Evolutionary conservation across 1,140 invertebrate species (phyloP).

Genomic region (Drepana arcuata): DNA sequence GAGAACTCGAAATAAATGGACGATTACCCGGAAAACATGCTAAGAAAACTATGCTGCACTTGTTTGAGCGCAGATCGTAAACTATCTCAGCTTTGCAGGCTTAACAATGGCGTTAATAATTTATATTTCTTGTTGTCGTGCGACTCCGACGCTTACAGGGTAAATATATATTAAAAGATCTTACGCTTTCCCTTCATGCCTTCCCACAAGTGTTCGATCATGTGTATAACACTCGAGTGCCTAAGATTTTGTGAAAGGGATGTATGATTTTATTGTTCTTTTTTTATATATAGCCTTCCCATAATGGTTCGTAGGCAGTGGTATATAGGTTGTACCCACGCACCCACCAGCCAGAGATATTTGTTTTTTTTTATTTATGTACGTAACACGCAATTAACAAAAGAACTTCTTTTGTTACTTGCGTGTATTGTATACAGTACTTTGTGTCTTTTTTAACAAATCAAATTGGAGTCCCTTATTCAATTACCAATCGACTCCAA

Average conservation of each 20-base stretch:
- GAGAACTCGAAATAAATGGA: slow-evolving; percentile 26
- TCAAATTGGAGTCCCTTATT: too few species aligned
- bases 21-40: slow-evolving; percentile 14
- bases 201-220: too few species aligned
- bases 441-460: too few species aligned
- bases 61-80: slow-evolving; percentile 40
- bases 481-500: too few species aligned
- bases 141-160: slow-evolving; percentile 39
- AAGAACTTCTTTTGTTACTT: too few species aligned
- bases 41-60: slow-evolving; percentile 43
- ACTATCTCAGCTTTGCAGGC: slow-evolving; percentile 30
- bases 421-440: too few species aligned
- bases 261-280: background rate
- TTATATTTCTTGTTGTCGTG: slow-evolving; percentile 36
- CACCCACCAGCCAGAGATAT: too few species aligned
- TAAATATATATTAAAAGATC: slow-evolving; percentile 18
- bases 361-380: too few species aligned
- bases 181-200: too few species aligned
- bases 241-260: background rate
- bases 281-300: background rate
- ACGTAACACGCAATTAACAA: too few species aligned
- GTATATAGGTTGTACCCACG: too few species aligned
- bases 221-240: background rate
- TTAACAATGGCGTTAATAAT: slow-evolving; percentile 39
- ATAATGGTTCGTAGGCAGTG: too few species aligned